phyloP scores from a whole-genome alignment of 2,113 vertebrate species.

The Laticauda colubrina region DNA sequence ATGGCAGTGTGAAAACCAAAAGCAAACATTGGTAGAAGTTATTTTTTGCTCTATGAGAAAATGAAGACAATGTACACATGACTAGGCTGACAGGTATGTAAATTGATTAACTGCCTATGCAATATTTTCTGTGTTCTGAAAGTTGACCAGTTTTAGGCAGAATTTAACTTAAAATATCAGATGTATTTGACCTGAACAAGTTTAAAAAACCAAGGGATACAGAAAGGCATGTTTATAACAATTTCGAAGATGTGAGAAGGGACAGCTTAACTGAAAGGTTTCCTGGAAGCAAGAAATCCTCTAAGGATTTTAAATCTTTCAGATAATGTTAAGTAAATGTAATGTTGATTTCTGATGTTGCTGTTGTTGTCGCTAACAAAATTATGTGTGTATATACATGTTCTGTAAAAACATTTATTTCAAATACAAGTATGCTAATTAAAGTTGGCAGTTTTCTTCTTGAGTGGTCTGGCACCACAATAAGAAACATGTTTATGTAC shows the following conservation, averaged over 20 bases:
- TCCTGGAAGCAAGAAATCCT: not conserved
- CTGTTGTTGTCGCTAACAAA: not conserved
- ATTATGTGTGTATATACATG: not conserved
- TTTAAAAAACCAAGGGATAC: conserved; percentile 50
- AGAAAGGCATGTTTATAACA: conserved; percentile 49
- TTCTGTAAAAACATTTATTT: not conserved
- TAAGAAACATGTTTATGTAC: not conserved
- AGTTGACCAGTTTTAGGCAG: conserved; percentile 47
- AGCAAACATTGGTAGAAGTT: conserved; percentile 66
- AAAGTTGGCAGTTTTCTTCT: not conserved
- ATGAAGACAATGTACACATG: conserved; percentile 63
- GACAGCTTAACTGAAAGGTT: not conserved
- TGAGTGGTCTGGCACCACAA: not conserved
- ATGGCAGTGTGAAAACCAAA: conserved; percentile 77
- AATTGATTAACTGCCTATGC: conserved; percentile 63
- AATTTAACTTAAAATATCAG: conserved; percentile 46
- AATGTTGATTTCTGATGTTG: not conserved
- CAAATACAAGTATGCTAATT: not conserved
- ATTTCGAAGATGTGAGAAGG: conserved; percentile 10
- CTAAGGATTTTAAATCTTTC: not conserved
- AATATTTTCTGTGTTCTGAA: conserved; percentile 60
- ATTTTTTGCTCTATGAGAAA: conserved; percentile 50
- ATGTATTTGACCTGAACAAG: conserved; percentile 33
- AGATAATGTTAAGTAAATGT: not conserved
- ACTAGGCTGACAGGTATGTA: conserved; percentile 77